Conservation (phyloP, 2,113 vertebrate genomes). For the Glaucomys volans region DNA sequence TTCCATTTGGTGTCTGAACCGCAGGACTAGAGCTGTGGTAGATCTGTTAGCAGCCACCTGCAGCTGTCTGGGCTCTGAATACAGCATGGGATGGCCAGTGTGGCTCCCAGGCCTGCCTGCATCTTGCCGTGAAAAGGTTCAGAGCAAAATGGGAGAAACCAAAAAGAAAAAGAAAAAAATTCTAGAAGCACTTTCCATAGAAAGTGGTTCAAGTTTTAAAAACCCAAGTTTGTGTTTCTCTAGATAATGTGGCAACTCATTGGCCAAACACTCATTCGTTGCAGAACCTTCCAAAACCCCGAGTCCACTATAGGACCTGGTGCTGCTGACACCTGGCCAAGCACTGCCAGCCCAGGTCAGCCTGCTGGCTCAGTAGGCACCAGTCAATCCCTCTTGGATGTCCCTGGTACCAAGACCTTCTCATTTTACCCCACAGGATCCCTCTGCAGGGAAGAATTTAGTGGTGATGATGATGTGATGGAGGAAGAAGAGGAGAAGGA, state of each 20-base stretch:
- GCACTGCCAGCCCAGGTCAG: not conserved
- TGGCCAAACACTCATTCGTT: not conserved
- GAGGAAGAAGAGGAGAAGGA: not conserved
- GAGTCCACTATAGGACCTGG: not conserved
- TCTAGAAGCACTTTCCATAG: not conserved
- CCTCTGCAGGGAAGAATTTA: not conserved
- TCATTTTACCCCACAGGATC: not conserved
- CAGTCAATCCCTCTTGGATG: not conserved
- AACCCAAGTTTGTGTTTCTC: not conserved
- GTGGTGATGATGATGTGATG: not conserved
- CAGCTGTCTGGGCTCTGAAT: not conserved
- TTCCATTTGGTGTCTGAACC: not conserved
- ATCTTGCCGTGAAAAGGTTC: not conserved
- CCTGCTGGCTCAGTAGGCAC: not conserved
- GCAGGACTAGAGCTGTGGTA: not conserved
- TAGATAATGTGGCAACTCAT: not conserved
- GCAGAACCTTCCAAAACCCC: not conserved
- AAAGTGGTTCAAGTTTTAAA: not conserved
- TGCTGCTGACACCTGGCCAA: not conserved
- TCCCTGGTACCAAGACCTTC: not conserved
- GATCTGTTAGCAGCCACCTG: not conserved
- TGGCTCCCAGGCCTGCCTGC: not conserved
- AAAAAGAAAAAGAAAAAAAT: too few species aligned
- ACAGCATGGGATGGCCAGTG: rapidly evolving
- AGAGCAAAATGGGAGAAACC: not conserved